Conservation (phyloP, 2,888 invertebrate species). For the Tinea trinotella region DNA sequence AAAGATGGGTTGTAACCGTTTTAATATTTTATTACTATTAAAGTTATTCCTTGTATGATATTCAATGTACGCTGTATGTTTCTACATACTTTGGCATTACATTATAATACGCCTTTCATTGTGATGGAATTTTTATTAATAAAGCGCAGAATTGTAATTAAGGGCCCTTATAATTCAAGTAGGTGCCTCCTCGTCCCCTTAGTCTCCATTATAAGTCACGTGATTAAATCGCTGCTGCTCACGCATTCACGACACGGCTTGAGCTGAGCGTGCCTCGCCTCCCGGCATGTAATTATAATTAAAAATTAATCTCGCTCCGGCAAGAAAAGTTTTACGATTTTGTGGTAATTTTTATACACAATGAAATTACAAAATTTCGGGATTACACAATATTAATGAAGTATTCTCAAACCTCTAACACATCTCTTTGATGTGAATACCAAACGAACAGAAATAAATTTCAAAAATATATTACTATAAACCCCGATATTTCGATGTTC, state of each 20-base stretch:
- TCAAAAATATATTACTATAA: not conserved
- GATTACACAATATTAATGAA: not conserved
- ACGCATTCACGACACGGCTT: slow-evolving; percentile 45
- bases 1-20: no score
- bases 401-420: not conserved
- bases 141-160: slow-evolving; percentile 18
- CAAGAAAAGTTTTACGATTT: slow-evolving; percentile 39
- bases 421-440: not conserved
- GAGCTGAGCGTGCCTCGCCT: slow-evolving; percentile 42
- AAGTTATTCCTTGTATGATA: no score
- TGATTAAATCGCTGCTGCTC: slow-evolving; percentile 60
- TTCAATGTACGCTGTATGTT: no score
- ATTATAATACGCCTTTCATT: not conserved
- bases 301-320: slow-evolving; percentile 54
- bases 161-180: slow-evolving; percentile 52
- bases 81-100: not conserved
- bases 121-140: slow-evolving; percentile 4
- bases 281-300: slow-evolving; percentile 59
- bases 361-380: slow-evolving; percentile 1
- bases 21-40: no score
- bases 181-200: slow-evolving; percentile 26
- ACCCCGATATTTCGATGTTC: slow-evolving; percentile 3
- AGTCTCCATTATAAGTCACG: slow-evolving; percentile 48
- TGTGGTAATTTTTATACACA: slow-evolving; percentile 16
- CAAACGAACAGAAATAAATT: not conserved